phyloP scores from a whole-genome alignment of 2,113 vertebrate genomes.

The Piprites chloris region DNA sequence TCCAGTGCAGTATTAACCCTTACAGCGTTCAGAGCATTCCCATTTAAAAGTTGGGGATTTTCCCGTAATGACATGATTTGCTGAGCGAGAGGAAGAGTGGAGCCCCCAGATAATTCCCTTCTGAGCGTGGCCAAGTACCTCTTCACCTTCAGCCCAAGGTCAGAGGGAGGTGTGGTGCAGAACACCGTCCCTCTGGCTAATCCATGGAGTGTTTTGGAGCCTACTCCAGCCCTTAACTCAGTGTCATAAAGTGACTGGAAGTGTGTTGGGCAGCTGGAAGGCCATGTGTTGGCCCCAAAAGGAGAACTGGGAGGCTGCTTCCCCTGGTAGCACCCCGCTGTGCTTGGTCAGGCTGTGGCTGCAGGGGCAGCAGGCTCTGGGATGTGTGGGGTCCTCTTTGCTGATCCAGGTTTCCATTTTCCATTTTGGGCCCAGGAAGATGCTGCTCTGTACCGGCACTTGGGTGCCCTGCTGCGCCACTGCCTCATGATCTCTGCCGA shows the following conservation, averaged over 20 bases:
- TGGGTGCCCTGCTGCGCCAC: constrained; percentile 87
- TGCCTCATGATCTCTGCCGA: constrained; percentile 85
- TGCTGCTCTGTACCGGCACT: constrained; percentile 81
- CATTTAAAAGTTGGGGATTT: neutral
- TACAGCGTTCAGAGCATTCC: neutral
- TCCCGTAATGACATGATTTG: fast-evolving
- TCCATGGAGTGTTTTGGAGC: neutral
- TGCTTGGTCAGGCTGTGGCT: neutral
- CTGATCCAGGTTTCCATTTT: neutral
- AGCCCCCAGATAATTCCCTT: neutral
- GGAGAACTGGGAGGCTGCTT: neutral
- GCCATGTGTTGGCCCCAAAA: neutral
- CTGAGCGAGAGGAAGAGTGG: fast-evolving
- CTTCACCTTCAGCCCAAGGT: neutral
- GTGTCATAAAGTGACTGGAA: neutral
- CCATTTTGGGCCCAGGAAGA: constrained; percentile 80
- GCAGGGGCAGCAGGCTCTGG: neutral
- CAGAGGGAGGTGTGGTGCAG: neutral
- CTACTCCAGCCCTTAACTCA: neutral
- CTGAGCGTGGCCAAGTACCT: neutral
- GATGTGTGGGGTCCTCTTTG: neutral
- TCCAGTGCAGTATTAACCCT: neutral
- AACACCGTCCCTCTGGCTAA: neutral
- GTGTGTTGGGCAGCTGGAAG: neutral
- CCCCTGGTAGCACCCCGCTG: neutral